Evolutionary conservation across 1,140 invertebrate genomes (phyloP), one percentile per base, ranked within the genome.

Genomic region (Brachionus asplanchnoidis): DNA sequence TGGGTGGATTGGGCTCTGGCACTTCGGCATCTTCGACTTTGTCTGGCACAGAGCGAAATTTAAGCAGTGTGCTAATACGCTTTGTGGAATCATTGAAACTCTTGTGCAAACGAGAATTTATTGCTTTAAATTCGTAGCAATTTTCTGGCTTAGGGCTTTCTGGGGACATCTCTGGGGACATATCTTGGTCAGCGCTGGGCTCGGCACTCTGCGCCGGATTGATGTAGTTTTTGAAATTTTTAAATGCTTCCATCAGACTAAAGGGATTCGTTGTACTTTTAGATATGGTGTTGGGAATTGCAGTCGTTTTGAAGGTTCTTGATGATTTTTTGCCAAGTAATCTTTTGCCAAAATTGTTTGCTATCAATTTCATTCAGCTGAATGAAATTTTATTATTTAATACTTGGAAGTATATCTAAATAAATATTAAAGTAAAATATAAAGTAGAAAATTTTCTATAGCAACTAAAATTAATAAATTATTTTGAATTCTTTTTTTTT

Each of bases 31-130:
- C 73, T 6, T 50, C 42, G 12, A 20, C 26, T 77, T 77, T 77
- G 26, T 14, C 26, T 5, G 73, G 46, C 20, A 28, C 42, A 26
- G 73, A 50, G 9, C 73, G 73, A 28, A 77, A 77, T 46, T 77
- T 46, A 26, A 77, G 32, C 40, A 77, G 4, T 26, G 73, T 77
- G 20, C 11, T 36, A 26, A 77, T 77, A 6, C 44, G 17, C 26
- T 77, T 77, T 26, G 73, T 77, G 9, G 73, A 77, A 50, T 77
- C 73, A 50, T 77, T 77, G 23, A 77, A 50, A 26, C 73, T 77
- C 32, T 77, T 77, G 42, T 77, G 73, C 23, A 77, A 50, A 12
- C 73, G 26, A 5, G 73, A 50, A 26, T 77, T 77, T 9, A 77
- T 26, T 26, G 42, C 23, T 28, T 46, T 70, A 14, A 40, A 40